A percentile compares a stretch with the other conserved stretches of the same genome.
Evolutionary conservation across 2,888 invertebrate species (phyloP).

Genomic region (Cephus sareptanus): DNA sequence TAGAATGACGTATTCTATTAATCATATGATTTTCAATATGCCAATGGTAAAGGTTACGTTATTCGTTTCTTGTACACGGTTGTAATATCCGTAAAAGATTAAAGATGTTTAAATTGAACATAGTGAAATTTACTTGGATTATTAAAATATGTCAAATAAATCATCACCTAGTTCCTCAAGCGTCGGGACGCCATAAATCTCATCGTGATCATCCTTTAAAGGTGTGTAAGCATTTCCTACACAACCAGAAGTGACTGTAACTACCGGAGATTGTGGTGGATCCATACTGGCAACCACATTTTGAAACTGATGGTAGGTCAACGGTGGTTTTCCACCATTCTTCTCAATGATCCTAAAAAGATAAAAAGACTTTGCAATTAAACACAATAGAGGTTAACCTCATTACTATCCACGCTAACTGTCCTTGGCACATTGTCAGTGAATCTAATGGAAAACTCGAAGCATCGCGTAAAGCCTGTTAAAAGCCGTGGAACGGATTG

Average conservation of each 20-base stretch:
- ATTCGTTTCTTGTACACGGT: neutral
- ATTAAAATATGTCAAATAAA: neutral
- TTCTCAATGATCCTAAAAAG: constrained; percentile 78
- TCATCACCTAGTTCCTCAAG: constrained; percentile 82
- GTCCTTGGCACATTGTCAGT: neutral
- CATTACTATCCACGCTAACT: neutral
- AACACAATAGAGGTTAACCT: neutral
- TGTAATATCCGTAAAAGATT: neutral
- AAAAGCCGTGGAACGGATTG: neutral
- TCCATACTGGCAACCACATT: constrained; percentile 82
- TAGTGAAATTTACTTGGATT: neutral
- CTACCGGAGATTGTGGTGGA: constrained; percentile 76
- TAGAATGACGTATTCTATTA: too few relatives aligned
- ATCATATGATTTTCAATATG: too few relatives aligned
- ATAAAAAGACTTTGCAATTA: neutral
- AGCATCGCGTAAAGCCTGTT: neutral
- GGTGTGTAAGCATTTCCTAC: constrained; percentile 78
- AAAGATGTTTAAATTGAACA: neutral
- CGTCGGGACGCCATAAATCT: constrained; percentile 85
- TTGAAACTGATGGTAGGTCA: constrained; percentile 90
- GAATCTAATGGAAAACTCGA: neutral
- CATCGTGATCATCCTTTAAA: constrained; percentile 80
- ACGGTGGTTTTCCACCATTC: constrained; percentile 83
- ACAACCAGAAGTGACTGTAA: constrained; percentile 68
- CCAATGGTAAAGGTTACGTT: neutral